Evolutionary conservation across 2,888 invertebrate genomes (phyloP).

Genomic region (Beris morrisii): DNA sequence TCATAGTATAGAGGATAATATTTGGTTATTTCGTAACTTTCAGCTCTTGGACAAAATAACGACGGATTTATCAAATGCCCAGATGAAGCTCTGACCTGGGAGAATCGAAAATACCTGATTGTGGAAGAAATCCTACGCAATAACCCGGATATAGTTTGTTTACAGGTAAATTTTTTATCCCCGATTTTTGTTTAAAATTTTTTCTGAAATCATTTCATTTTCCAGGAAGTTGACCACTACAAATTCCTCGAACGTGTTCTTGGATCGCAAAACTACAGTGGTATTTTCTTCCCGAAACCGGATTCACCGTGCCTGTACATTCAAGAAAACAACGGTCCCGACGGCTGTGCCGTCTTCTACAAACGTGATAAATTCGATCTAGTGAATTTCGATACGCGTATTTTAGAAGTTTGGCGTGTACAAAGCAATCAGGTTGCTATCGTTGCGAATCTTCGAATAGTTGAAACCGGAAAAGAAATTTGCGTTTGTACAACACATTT

Average conservation of each 20-base stretch:
- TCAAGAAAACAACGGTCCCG: conserved; percentile 72
- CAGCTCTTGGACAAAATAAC: conserved; percentile 69
- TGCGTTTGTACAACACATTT: conserved; percentile 73
- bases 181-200: not conserved
- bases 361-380: conserved; percentile 65
- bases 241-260: conserved; percentile 66
- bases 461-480: conserved; percentile 62
- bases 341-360: conserved; percentile 78
- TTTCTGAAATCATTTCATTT: not conserved
- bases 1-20: no score
- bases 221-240: conserved; percentile 76
- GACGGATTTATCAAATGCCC: conserved; percentile 75
- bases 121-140: conserved; percentile 71
- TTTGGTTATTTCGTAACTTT: conserved; percentile 40
- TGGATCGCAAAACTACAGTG: conserved; percentile 66
- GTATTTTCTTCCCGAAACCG: conserved; percentile 74
- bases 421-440: conserved; percentile 75
- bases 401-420: conserved; percentile 72
- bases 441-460: conserved; percentile 59
- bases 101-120: conserved; percentile 65
- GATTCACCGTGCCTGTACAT: conserved; percentile 76
- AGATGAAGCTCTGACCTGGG: conserved; percentile 70
- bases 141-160: conserved; percentile 70
- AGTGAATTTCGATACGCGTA: conserved; percentile 60
- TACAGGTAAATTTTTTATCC: conserved; percentile 60